These are phyloP conservation scores for Sarotherodon lohbergeri DNA, from an alignment of 2,113 vertebrate genomes.

Conservation along the genomic window DNA sequence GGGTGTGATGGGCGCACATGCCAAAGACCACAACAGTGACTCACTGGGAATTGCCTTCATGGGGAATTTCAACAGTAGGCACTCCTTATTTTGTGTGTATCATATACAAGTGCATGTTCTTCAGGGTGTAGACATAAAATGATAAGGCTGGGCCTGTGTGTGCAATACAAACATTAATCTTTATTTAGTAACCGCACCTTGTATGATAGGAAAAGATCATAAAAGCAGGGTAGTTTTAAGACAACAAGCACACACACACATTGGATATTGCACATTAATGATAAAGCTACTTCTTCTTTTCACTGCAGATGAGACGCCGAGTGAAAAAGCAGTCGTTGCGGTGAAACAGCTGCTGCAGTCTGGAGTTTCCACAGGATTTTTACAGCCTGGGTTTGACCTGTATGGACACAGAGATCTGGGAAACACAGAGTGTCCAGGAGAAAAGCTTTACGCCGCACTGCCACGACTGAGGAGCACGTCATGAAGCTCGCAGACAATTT, in stretches of 20 bases:
- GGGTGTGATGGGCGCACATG: conserved; percentile 71
- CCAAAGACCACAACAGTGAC: conserved; percentile 67
- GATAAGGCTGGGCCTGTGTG: background rate
- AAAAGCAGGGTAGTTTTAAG: background rate
- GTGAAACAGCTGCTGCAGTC: conserved; percentile 40
- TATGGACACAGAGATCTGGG: conserved; percentile 62
- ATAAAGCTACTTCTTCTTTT: background rate
- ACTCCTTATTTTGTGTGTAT: background rate
- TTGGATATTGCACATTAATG: background rate
- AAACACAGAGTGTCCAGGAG: conserved; percentile 59
- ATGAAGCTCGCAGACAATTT: background rate
- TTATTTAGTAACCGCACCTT: background rate
- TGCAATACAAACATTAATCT: background rate
- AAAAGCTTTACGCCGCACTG: conserved; percentile 43
- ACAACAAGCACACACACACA: background rate
- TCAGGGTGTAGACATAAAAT: background rate
- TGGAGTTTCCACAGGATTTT: conserved; percentile 34
- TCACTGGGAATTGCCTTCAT: conserved; percentile 79
- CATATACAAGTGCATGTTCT: background rate
- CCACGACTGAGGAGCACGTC: background rate
- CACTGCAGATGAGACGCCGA: conserved; percentile 53
- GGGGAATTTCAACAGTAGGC: conserved; percentile 73
- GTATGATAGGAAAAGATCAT: background rate
- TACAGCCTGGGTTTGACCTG: conserved; percentile 30
- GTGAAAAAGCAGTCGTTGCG: conserved; percentile 24